Base-by-base conservation (phyloP, 2,888 invertebrate species). In the Macropis europaea region DNA sequence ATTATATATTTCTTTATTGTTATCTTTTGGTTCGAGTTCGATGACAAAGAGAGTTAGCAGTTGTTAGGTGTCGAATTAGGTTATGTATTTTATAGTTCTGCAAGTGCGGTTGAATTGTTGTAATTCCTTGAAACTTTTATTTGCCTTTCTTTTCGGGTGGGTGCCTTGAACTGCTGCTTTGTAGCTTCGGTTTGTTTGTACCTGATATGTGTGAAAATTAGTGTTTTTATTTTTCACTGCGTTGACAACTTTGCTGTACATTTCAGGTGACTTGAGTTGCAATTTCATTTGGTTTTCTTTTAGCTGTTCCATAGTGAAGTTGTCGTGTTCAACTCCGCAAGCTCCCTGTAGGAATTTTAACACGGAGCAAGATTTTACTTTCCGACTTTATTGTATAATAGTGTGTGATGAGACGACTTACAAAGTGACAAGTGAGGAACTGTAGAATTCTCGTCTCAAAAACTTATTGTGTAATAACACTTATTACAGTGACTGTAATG, bases 1-100 rank as follows among this genome's bases (percentile, higher is more conserved):
- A 11, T 47, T 47, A n/a, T 19, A 48, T 48, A 59, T 59, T 0
- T 60, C 48, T 38, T 61, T 61, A 17, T 22, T 53, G 19, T 45
- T 30, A 28, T 54, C 28, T 1, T 17, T 30, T 4, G 19, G 43
- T 43, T 52, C 34, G 0, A 52, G 43, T 13, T 52, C 43, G 1
- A 52, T 43, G 7, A 3, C 4, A 13, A 34, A 52, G 0, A 61
- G 11, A 0, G 34, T 13, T 5, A 62, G 9, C n/a, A 5, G 13
- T 5, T 36, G 9, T 13, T 50, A 50, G 19, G 22, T 45, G 1
- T 36, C n/a, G 4, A 11, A 9, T 28, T 28, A 28, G 7, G 9
- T 9, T 19, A 60, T 60, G 1, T 60, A 22, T 2, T 53, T 52
- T 30, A 53, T 62, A 28, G 32, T 0, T 22, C 53, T 43, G 9